Evolutionary conservation across 2,113 vertebrate genomes (phyloP).

Genomic region (Myotis lucifugus): DNA sequence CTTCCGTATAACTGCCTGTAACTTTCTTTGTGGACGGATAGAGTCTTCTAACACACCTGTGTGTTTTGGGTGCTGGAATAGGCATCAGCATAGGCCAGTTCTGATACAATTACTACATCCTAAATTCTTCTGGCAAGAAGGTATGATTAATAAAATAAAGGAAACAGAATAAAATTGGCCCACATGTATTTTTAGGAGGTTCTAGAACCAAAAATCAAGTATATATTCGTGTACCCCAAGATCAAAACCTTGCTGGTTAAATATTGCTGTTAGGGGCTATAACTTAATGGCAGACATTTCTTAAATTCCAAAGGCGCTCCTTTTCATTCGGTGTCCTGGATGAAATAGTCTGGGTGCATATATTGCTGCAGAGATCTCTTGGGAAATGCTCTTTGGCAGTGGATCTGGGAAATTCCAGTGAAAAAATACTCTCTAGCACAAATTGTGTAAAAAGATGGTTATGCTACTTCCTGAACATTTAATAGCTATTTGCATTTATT

Average conservation of each 20-base stretch:
- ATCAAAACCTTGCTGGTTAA: constrained; percentile 67
- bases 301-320: constrained; percentile 50
- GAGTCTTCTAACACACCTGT: constrained; percentile 26
- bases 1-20: constrained; percentile 55
- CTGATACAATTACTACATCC: constrained; percentile 53
- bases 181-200: not conserved
- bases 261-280: constrained; percentile 7
- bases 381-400: constrained; percentile 38
- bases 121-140: constrained; percentile 59
- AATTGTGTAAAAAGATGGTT: constrained; percentile 68
- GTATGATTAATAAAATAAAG: constrained; percentile 59
- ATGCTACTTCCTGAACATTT: constrained; percentile 55
- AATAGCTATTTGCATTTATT: constrained; percentile 55
- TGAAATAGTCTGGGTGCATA: not conserved
- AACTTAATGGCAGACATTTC: not conserved
- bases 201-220: constrained; percentile 42
- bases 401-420: constrained; percentile 41
- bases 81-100: constrained; percentile 39
- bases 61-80: constrained; percentile 48
- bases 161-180: constrained; percentile 52
- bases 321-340: accelerated
- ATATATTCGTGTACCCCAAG: constrained; percentile 17
- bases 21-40: not conserved
- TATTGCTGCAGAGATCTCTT: constrained; percentile 53
- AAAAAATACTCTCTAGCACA: constrained; percentile 16